Conservation (phyloP, 1,140 invertebrate species). For the Pachypeltis micranthus region DNA sequence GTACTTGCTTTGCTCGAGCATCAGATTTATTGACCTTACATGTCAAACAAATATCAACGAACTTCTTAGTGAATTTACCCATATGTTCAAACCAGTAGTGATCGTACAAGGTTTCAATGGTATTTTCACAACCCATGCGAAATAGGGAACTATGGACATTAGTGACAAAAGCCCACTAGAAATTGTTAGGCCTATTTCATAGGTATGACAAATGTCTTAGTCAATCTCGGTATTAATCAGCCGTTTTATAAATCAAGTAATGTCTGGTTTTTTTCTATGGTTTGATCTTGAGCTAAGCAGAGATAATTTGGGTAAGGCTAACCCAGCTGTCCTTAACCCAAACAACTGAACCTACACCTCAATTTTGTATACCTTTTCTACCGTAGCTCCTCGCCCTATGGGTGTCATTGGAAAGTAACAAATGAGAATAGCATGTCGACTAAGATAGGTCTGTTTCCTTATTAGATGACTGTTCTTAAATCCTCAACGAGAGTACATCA, state of each 20-base stretch:
- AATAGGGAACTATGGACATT: background rate
- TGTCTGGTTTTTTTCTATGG: background rate
- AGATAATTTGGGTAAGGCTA: background rate
- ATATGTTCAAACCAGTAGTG: slow-evolving; percentile 13
- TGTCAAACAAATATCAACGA: slow-evolving; percentile 8
- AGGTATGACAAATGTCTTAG: background rate
- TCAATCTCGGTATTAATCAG: background rate
- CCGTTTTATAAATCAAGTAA: background rate
- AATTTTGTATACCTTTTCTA: background rate
- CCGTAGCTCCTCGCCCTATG: background rate
- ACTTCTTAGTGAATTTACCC: slow-evolving; percentile 7
- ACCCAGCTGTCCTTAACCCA: background rate
- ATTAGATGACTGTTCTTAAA: too few relatives aligned
- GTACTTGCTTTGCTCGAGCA: background rate
- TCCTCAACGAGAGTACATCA: too few relatives aligned
- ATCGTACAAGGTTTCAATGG: background rate
- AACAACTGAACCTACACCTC: background rate
- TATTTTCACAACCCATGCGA: background rate
- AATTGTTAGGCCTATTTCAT: background rate
- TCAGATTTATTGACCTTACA: slow-evolving; percentile 3
- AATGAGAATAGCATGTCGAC: background rate
- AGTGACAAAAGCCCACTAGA: background rate
- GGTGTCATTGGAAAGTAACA: too few relatives aligned
- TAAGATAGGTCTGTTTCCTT: too few relatives aligned
- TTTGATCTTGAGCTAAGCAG: too few relatives aligned